Conservation (phyloP, 2,113 vertebrate genomes). For the Diadophis punctatus region DNA sequence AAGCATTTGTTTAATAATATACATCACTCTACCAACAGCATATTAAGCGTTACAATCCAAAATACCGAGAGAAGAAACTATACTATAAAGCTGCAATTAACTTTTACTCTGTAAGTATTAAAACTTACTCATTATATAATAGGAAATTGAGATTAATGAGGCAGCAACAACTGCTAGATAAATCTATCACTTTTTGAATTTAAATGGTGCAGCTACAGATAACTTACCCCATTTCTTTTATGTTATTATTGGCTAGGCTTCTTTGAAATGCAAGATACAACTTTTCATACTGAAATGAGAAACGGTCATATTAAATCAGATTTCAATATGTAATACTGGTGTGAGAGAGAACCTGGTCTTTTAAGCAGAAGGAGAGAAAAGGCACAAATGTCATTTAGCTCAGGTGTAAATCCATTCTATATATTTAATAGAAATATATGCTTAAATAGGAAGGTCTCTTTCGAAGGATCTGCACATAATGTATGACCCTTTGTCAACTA, state of each 20-base stretch:
- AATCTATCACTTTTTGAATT: neutral
- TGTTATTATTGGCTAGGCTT: slow-evolving; percentile 76
- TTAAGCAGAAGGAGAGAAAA: neutral
- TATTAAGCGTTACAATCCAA: neutral
- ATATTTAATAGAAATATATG: neutral
- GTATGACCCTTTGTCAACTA: neutral
- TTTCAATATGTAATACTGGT: slow-evolving; percentile 28
- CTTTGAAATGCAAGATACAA: slow-evolving; percentile 85
- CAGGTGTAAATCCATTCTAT: neutral
- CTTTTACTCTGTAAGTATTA: slow-evolving; percentile 29
- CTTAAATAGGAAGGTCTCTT: neutral
- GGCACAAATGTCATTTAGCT: neutral
- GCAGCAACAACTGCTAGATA: neutral
- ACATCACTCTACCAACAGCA: neutral
- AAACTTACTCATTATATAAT: slow-evolving; percentile 10
- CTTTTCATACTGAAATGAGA: slow-evolving; percentile 80
- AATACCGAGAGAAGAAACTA: neutral
- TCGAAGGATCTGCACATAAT: neutral
- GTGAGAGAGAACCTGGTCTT: neutral
- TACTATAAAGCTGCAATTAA: neutral
- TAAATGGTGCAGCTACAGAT: slow-evolving; percentile 9
- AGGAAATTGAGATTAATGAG: slow-evolving; percentile 30
- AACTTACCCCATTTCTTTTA: slow-evolving; percentile 79
- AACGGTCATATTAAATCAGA: slow-evolving; percentile 34
- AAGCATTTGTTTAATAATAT: neutral